Evolutionary conservation across 2,888 invertebrate species (phyloP).

Genomic region (Microchrysa polita): DNA sequence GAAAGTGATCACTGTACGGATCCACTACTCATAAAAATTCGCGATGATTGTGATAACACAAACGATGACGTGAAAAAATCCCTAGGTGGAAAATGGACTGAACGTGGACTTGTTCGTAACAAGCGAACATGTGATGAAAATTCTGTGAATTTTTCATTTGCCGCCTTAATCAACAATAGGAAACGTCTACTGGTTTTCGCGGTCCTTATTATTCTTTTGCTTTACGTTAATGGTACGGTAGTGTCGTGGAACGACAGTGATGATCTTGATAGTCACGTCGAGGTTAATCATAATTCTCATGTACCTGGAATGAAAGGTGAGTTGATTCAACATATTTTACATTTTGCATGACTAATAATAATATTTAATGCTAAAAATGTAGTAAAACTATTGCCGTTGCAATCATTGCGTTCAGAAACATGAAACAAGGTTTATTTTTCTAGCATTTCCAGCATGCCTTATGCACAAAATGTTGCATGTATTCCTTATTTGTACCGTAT

Average conservation of each 20-base stretch:
- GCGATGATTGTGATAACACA: constrained; percentile 46
- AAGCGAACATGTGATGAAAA: constrained; percentile 43
- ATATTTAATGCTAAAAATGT: too few relatives aligned
- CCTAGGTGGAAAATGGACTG: constrained; percentile 8
- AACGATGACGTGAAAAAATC: constrained; percentile 9
- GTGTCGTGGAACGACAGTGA: constrained; percentile 53
- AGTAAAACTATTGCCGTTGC: too few relatives aligned
- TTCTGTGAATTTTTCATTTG: not conserved
- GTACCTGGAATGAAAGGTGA: constrained; percentile 62
- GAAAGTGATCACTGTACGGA: constrained; percentile 32
- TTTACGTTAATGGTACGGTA: constrained; percentile 57
- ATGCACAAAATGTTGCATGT: not conserved
- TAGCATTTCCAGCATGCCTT: not conserved
- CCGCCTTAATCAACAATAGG: constrained; percentile 36
- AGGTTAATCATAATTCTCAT: constrained; percentile 59
- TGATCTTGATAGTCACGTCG: constrained; percentile 54
- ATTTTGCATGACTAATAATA: not conserved
- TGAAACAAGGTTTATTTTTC: too few relatives aligned
- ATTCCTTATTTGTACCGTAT: not conserved
- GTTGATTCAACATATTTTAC: constrained; percentile 40
- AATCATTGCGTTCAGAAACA: too few relatives aligned
- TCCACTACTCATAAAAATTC: constrained; percentile 26
- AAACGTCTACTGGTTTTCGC: constrained; percentile 50
- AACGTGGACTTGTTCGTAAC: constrained; percentile 42
- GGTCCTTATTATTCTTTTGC: constrained; percentile 53